Conservation (phyloP, 64 coral and sea anemone genomes). For the Dendrophyllia cribrosa region DNA sequence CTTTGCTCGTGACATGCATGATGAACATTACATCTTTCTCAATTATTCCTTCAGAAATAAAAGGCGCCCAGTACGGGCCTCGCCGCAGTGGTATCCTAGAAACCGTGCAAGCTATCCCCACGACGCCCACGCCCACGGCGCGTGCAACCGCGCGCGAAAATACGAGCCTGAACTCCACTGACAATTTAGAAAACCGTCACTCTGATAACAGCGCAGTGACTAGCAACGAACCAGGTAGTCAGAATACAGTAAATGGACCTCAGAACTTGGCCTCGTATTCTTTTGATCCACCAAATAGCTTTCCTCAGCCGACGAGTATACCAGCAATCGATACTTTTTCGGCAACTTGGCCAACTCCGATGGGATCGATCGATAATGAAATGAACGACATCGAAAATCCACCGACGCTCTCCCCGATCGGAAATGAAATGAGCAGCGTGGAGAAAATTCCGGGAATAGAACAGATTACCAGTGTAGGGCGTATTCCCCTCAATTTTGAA, state of each 20-base stretch:
- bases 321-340: constrained; percentile 55
- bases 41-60: neutral
- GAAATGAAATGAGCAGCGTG: neutral
- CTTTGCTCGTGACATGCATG: too few relatives aligned
- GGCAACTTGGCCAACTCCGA: constrained; percentile 55
- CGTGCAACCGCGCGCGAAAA: neutral
- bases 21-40: too few relatives aligned
- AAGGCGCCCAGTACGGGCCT: neutral
- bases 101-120: neutral
- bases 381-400: constrained; percentile 53
- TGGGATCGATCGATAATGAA: constrained; percentile 65
- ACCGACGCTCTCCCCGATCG: constrained; percentile 39
- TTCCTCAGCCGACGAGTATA: constrained; percentile 58
- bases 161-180: neutral
- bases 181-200: neutral
- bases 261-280: constrained; percentile 24
- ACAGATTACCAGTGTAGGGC: constrained; percentile 27
- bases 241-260: neutral
- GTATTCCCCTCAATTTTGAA: constrained; percentile 33
- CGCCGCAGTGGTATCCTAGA: constrained; percentile 34
- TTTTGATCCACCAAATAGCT: constrained; percentile 43
- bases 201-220: neutral
- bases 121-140: neutral
- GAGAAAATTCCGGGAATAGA: constrained; percentile 50
- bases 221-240: neutral